Evolutionary conservation across 2,888 invertebrate species (phyloP), one percentile per base, ranked within the genome.

Genomic region (Agonum fuliginosum): DNA sequence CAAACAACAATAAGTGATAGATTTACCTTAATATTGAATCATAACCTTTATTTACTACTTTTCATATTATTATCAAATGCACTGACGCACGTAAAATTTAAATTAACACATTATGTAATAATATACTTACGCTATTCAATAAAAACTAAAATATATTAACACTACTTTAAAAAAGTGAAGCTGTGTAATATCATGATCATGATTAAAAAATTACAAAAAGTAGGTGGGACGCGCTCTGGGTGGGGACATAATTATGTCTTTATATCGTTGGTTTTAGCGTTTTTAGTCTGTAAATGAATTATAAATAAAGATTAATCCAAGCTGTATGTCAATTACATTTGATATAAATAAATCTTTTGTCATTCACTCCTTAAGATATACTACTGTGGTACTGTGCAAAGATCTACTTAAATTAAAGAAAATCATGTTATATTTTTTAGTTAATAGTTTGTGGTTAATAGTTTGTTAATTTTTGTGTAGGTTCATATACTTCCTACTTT

Each of bases 201-300:
- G 30, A 30, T 30, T 12, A 67, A 67, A 43, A 69, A 70, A 70
- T 14, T 14, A 19, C 8, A 46, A 27, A n/a, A 46, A 46, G 46
- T 4, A 70, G 70, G 27, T 70, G 70, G 70, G 46, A 22, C 48
- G 27, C 27, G 14, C 17, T 41, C 20, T 70, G 46, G 70, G 70
- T 70, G 46, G 70, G 70, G 70, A 70, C 70, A 70, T 70, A 70
- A 70, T 70, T 70, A 27, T 27, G 24, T 58, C 12, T 62, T 10
- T 34, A 58, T 65, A 4, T 65, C 65, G 34, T 34, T 58, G 1
- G 27, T 10, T 34, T 27, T 65, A 4, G 30, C 65, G 34, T 34
- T 62, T 51, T 12, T 22, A 54, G n/a, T 4, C n/a, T 24, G 19
- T 54, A 48, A 48, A n/a, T 54, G 12, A 12, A 24, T 22, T 54